Percentiles rank a stretch among this genome's conserved stretches.
phyloP scores from a whole-genome alignment of 1,140 invertebrate genomes.

The Penaeus chinensis region DNA sequence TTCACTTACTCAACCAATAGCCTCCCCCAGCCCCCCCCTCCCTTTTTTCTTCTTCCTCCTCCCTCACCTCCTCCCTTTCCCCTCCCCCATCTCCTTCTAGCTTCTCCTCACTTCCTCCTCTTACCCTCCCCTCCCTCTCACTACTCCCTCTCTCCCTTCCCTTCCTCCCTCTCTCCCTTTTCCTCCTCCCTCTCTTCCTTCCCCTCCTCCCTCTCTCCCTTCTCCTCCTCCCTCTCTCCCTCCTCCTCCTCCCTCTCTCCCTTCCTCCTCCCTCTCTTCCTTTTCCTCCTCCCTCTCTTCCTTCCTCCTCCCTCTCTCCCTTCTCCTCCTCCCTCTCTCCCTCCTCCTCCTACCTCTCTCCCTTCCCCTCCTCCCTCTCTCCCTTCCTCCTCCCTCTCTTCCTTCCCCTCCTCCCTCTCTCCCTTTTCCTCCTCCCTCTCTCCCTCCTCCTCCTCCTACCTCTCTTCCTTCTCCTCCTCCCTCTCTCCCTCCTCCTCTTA shows the following conservation, averaged over 20 bases:
- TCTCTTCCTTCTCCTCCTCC: neutral
- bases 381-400: too few species aligned
- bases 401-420: neutral
- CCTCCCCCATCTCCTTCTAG: too few species aligned
- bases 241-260: too few species aligned
- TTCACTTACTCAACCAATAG: too few species aligned
- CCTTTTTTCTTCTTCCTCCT: too few species aligned
- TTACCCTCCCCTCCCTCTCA: neutral
- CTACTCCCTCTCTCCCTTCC: neutral
- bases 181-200: neutral
- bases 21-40: too few species aligned
- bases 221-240: neutral
- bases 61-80: too few species aligned
- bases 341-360: too few species aligned
- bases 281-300: neutral
- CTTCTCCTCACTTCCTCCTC: neutral
- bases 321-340: neutral
- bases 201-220: too few species aligned
- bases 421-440: neutral
- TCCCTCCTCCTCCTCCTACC: neutral
- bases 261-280: neutral
- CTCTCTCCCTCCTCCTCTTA: too few species aligned
- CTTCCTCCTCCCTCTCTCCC: neutral
- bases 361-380: too few species aligned
- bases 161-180: neutral